Evolutionary conservation across 2,888 invertebrate genomes (phyloP).

Genomic region (Erynnis tages): DNA sequence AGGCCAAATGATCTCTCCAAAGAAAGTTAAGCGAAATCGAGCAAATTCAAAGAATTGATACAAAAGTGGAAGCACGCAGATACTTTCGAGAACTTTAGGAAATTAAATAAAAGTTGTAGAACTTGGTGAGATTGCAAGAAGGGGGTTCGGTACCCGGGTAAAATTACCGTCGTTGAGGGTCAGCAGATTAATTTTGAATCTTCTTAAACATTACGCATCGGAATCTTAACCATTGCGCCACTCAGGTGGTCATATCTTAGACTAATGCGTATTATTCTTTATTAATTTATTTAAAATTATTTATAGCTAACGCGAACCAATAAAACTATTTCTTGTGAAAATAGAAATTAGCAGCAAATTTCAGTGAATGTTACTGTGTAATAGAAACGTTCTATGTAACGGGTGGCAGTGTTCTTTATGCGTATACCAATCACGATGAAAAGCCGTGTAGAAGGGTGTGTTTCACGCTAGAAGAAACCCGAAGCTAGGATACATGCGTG

Average conservation of each 20-base stretch:
- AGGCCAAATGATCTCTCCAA: slow-evolving; percentile 9
- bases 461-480: slow-evolving; percentile 9
- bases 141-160: slow-evolving; percentile 2
- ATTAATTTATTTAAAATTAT: too few relatives aligned
- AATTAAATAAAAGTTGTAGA: slow-evolving; percentile 22
- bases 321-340: too few relatives aligned
- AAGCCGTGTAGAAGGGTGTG: slow-evolving; percentile 1
- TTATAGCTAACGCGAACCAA: too few relatives aligned
- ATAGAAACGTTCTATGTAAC: too few relatives aligned
- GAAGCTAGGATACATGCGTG: background rate
- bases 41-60: slow-evolving; percentile 24
- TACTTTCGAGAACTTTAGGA: slow-evolving; percentile 11
- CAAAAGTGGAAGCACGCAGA: slow-evolving; percentile 19
- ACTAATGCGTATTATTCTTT: too few relatives aligned
- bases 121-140: slow-evolving; percentile 9
- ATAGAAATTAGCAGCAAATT: too few relatives aligned
- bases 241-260: too few relatives aligned
- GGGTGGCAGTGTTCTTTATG: background rate
- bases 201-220: too few relatives aligned
- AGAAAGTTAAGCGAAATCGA: slow-evolving; percentile 5
- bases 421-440: slow-evolving; percentile 1
- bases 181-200: too few relatives aligned
- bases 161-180: slow-evolving; percentile 30
- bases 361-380: too few relatives aligned
- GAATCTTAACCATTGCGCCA: too few relatives aligned